Base-by-base conservation (phyloP, 2,888 invertebrate species). In the Didymodactylos carnosus region DNA sequence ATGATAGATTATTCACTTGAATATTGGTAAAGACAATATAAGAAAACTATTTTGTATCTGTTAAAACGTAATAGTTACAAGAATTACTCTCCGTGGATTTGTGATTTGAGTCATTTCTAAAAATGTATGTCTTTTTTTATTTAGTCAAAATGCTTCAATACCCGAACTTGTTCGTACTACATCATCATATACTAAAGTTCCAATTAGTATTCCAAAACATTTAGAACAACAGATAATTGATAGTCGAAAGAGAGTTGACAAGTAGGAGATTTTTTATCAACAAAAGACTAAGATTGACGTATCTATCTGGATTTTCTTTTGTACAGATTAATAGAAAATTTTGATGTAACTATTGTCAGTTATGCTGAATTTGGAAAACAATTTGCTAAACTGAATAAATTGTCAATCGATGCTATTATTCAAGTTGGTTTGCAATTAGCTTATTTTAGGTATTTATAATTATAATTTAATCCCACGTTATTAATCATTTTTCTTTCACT, bases 351-450 rank as follows among this genome's bases (percentile, higher is more conserved):
- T 80, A 90, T 94, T 73, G 89, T 91, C 80, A 89, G 90, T 69
- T 98, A 90, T 85, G 86, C 87, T 69, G 88, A 88, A 41, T 98
- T 92, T 82, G 95, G 97, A 0, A 92, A 93, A 80, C 90, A 91
- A 78, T 92, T 91, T 82, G 91, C 95, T 79, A 98, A 98, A 84
- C 87, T 88, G 0, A 90, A 91, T 81, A 89, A 89, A 83, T 89
- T 93, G 81, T 95, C 94, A 25, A 62, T 62, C 39, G 74, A 74
- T 39, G 74, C 62, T 16, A 53, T 74, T 35, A 71, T 74, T 23
- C 74, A 74, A 74, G 46, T 74, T 16, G 71, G 53, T 19, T 29
- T 74, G 29, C 74, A 74, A 46, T 35, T 74, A 35, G 74, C 74
- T 27, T 74, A 71, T 41, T 74, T 27, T 69, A 23, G 74, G 72